Evolutionary conservation across 2,888 invertebrate genomes (phyloP).

Genomic region (Poecilobothrus nobilitatus): DNA sequence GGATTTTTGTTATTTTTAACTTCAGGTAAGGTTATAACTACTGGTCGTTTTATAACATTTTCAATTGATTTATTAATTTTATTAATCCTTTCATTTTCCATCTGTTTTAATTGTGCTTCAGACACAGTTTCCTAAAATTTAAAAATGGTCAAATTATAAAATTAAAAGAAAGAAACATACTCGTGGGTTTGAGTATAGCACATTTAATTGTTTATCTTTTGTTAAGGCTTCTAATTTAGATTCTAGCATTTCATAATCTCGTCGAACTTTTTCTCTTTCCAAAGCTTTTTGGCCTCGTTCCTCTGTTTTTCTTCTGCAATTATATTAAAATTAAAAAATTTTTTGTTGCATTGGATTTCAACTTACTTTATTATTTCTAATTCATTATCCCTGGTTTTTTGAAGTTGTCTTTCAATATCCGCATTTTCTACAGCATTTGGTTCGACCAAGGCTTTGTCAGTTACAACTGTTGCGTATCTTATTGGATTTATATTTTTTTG

Average conservation of each 20-base stretch:
- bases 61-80: conserved; percentile 49
- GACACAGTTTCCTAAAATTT: neutral
- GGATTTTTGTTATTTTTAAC: conserved; percentile 18
- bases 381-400: conserved; percentile 29
- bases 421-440: conserved; percentile 37
- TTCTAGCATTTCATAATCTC: conserved; percentile 47
- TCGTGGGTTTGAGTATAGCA: neutral
- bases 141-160: too few species aligned
- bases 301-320: conserved; percentile 32
- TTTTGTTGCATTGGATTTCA: neutral
- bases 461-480: conserved; percentile 35
- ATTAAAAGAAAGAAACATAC: neutral
- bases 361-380: conserved; percentile 29
- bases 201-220: conserved; percentile 29
- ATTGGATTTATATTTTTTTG: conserved; percentile 36
- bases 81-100: conserved; percentile 22
- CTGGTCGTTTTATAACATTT: conserved; percentile 37
- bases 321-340: conserved; percentile 12
- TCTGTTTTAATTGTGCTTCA: neutral
- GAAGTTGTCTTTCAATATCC: conserved; percentile 28
- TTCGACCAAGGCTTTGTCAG: conserved; percentile 27
- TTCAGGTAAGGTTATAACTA: conserved; percentile 39
- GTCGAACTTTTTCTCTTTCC: conserved; percentile 46
- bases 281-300: conserved; percentile 46
- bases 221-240: conserved; percentile 46